Base-by-base conservation (phyloP, 2,797 vertebrate species). In the Pristis pectinata region DNA sequence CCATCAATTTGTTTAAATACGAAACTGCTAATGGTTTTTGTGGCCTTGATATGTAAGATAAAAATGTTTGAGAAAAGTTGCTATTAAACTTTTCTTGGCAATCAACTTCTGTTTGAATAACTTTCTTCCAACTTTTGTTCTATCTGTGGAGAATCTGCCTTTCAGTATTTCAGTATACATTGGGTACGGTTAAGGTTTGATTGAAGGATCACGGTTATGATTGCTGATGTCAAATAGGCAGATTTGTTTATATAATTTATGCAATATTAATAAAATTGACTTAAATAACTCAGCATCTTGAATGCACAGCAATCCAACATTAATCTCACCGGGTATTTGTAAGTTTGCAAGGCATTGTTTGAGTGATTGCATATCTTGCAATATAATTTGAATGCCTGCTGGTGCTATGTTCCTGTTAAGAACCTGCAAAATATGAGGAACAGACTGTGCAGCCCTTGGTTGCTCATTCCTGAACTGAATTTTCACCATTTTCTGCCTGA, bases 11-110 rank as follows among this genome's bases (percentile, higher is more conserved):
- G 92, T 93, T 93, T 93, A 30, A 93, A 41, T 93, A 93, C 53
- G 37, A 93, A 72, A 93, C 67, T 85, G 37, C 44, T 49, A 93
- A 44, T 93, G 27, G 64, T 93, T 93, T 72, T 93, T 93, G 92
- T 70, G 92, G 92, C 92, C 92, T 74, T 93, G 44, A 93, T 93
- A 44, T 93, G 92, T 74, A 74, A 72, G 27, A 53, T 74, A 7
- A 93, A 93, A 53, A 24, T 74, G 41, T 93, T 93, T 74, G 44
- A 74, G 92, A 74, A 72, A 72, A 93, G 92, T 93, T 27, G 44
- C 41, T 72, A 93, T 93, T 93, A 93, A 93, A 93, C 92, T 92
- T 92, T 70, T 92, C 89, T 93, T 70, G 92, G 27, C 67, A 93
- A 72, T 41, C 17, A 11, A 74, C n/a, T 67, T 91, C n/a, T 24